Conservation (phyloP, 2,888 invertebrate genomes). For the Lumbricus terrestris region DNA sequence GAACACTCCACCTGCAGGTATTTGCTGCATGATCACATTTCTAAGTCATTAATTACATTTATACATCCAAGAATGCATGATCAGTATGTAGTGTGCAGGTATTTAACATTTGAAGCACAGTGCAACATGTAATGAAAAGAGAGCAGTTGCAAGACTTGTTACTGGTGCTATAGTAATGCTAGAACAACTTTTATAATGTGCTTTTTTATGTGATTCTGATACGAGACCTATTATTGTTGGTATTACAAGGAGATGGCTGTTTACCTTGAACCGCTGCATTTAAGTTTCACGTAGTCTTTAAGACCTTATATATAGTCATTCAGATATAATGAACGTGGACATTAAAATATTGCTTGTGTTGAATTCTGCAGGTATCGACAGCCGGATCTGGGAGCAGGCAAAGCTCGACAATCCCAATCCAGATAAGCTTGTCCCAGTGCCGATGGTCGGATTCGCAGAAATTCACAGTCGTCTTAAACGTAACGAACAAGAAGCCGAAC, state of each 20-base stretch:
- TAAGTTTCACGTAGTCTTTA: too few species aligned
- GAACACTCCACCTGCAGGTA: conserved; percentile 75
- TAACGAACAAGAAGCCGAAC: conserved; percentile 70
- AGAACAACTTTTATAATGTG: background rate
- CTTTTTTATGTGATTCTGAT: background rate
- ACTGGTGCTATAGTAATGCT: background rate
- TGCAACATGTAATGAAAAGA: background rate
- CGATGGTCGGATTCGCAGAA: conserved; percentile 82
- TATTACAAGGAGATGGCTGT: background rate
- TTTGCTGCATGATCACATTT: conserved; percentile 23
- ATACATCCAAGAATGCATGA: background rate
- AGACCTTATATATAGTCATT: too few species aligned
- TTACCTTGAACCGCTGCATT: background rate
- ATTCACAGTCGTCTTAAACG: conserved; percentile 75
- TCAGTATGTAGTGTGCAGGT: background rate
- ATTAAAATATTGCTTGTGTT: background rate
- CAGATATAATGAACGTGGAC: too few species aligned
- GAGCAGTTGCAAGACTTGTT: background rate
- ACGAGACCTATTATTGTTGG: background rate
- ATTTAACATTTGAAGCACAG: background rate
- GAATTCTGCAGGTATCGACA: conserved; percentile 74
- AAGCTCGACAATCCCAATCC: conserved; percentile 92
- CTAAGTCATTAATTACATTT: background rate
- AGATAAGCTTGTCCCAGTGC: conserved; percentile 83
- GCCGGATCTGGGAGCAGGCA: conserved; percentile 90